Percentiles rank a stretch among this genome's conserved stretches.
Conservation (phyloP, 1,140 invertebrate genomes). For the Pomacea maculata region DNA sequence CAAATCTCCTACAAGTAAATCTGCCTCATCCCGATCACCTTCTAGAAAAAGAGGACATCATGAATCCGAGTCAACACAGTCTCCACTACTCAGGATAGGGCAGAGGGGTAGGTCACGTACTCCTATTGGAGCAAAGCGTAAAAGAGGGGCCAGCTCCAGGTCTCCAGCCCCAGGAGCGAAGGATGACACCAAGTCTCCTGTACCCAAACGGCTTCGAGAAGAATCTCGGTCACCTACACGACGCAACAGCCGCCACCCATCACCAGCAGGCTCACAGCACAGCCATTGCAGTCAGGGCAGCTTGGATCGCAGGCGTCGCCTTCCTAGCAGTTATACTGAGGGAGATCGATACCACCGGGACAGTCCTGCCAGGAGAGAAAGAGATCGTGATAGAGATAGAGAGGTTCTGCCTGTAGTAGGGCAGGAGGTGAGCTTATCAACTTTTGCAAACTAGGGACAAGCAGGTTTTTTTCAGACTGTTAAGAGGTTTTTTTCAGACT, state of each 20-base stretch:
- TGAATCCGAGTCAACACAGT: background rate
- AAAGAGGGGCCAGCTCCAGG: constrained; percentile 1
- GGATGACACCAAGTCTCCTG: constrained; percentile 18
- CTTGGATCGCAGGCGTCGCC: constrained; percentile 6
- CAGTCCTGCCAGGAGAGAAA: background rate
- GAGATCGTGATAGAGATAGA: background rate
- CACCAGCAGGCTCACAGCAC: constrained; percentile 29
- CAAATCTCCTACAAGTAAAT: background rate
- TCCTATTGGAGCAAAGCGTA: constrained; percentile 10
- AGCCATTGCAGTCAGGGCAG: constrained; percentile 24
- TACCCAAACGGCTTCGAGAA: constrained; percentile 24
- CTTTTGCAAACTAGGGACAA: too few species aligned
- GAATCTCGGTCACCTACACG: constrained; percentile 16
- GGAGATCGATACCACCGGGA: constrained; percentile 27
- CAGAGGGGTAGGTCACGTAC: constrained; percentile 9
- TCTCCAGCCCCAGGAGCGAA: background rate
- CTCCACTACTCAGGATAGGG: background rate
- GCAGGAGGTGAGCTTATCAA: too few species aligned
- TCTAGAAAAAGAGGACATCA: background rate
- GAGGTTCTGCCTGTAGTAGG: too few species aligned
- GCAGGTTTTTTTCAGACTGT: too few species aligned
- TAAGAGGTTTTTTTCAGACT: too few species aligned
- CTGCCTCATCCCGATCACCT: background rate
- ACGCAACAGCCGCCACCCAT: constrained; percentile 11
- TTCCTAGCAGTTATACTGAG: constrained; percentile 22